A percentile compares a stretch with the other conserved stretches of the same genome.
Conservation (phyloP, 2,888 invertebrate species). For the Microchrysa polita region DNA sequence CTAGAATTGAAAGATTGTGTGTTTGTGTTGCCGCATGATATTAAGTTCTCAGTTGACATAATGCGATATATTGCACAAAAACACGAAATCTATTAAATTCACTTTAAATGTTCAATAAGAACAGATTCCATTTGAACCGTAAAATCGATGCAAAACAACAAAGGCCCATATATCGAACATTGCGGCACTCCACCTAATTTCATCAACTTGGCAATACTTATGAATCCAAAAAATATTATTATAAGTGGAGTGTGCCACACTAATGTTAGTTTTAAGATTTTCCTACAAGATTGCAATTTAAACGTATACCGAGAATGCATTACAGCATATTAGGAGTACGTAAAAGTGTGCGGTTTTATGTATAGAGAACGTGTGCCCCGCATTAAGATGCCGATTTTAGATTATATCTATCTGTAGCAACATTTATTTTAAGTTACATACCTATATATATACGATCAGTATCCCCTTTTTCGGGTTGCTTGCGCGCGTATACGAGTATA, state of each 20-base stretch:
- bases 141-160: too few species aligned
- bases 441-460: too few species aligned
- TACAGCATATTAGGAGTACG: background rate
- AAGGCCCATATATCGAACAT: too few species aligned
- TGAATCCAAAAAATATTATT: background rate
- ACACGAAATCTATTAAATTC: too few species aligned
- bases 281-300: background rate
- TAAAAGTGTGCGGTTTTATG: background rate
- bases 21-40: too few species aligned
- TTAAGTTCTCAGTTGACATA: too few species aligned
- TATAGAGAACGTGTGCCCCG: slow-evolving; percentile 22
- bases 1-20: background rate
- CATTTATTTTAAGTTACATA: too few species aligned
- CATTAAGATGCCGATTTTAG: slow-evolving; percentile 15
- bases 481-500: too few species aligned
- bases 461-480: too few species aligned
- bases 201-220: background rate
- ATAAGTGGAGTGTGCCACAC: slow-evolving; percentile 2
- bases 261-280: background rate
- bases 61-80: too few species aligned
- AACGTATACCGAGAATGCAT: background rate
- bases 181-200: background rate
- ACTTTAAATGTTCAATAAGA: too few species aligned
- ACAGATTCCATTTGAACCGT: too few species aligned
- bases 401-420: slow-evolving; percentile 15